Conservation (phyloP, 2,888 invertebrate species). For the Harpalus rufipes region DNA sequence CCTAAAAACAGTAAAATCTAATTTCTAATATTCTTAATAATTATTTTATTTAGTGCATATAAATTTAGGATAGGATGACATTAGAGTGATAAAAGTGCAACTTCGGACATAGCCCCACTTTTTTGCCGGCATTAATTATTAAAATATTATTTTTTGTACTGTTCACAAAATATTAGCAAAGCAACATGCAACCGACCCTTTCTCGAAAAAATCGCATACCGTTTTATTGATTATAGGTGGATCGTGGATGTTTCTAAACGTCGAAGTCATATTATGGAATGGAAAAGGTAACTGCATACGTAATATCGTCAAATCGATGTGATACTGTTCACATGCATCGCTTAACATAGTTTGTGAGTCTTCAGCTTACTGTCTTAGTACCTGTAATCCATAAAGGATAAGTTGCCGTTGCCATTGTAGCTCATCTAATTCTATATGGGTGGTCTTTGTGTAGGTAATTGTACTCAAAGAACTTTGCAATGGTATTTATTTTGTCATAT, state of each 20-base stretch:
- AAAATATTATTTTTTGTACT: conserved; percentile 58
- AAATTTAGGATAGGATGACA: no score
- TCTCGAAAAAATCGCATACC: conserved; percentile 21
- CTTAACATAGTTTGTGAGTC: conserved; percentile 11
- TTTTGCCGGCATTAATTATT: no score
- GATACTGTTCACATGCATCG: background rate
- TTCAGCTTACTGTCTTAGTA: conserved; percentile 60
- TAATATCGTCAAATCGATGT: background rate
- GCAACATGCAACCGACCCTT: conserved; percentile 42
- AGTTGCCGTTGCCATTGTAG: conserved; percentile 16
- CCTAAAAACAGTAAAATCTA: no score
- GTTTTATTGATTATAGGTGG: conserved; percentile 3
- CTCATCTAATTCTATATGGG: conserved; percentile 60
- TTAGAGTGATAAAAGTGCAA: no score
- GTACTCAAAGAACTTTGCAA: conserved; percentile 65
- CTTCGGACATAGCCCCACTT: no score
- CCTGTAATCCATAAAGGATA: conserved; percentile 49
- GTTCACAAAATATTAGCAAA: conserved; percentile 54
- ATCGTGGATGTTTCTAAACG: background rate
- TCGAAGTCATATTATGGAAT: background rate
- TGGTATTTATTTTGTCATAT: conserved; percentile 68
- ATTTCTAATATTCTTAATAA: no score
- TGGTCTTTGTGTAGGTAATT: conserved; percentile 67
- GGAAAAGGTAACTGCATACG: background rate
- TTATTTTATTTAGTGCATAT: no score